Evolutionary conservation across 2,113 vertebrate genomes (phyloP).

Genomic region (Barnardius zonarius): DNA sequence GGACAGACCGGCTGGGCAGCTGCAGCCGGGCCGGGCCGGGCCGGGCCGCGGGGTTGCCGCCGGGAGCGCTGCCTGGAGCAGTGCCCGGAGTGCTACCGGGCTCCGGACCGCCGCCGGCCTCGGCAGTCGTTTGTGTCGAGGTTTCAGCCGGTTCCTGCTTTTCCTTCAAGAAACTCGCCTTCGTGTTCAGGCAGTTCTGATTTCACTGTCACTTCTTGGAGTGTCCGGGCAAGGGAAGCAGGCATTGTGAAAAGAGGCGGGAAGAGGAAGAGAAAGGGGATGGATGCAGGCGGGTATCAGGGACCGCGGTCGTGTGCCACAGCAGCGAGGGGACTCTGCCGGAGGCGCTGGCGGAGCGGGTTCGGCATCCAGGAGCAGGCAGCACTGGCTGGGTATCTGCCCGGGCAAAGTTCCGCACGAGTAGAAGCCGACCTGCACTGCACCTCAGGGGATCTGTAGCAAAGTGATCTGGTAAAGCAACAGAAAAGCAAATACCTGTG

Average conservation of each 20-base stretch:
- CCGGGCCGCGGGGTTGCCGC: too few relatives aligned
- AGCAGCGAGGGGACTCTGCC: rapidly evolving
- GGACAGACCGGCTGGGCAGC: too few relatives aligned
- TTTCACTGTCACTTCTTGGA: not conserved
- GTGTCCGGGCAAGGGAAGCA: not conserved
- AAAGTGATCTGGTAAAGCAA: too few relatives aligned
- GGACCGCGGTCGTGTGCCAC: not conserved
- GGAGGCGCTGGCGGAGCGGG: rapidly evolving
- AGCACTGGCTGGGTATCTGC: not conserved
- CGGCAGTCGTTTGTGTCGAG: rapidly evolving
- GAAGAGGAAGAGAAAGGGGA: not conserved
- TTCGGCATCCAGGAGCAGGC: rapidly evolving
- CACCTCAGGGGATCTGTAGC: rapidly evolving
- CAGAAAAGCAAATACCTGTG: not conserved
- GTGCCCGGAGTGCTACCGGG: not conserved
- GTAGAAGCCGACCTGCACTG: rapidly evolving
- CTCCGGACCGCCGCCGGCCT: not conserved
- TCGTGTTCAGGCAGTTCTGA: not conserved
- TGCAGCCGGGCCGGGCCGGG: too few relatives aligned
- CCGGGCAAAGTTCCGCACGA: rapidly evolving
- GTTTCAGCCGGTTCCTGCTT: not conserved
- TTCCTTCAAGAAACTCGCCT: not conserved
- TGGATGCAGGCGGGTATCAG: not conserved
- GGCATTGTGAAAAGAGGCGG: too few relatives aligned
- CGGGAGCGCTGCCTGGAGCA: not conserved